Evolutionary conservation across 2,797 vertebrate genomes (phyloP).

Genomic region (Petrocephalus schoutedeni): DNA sequence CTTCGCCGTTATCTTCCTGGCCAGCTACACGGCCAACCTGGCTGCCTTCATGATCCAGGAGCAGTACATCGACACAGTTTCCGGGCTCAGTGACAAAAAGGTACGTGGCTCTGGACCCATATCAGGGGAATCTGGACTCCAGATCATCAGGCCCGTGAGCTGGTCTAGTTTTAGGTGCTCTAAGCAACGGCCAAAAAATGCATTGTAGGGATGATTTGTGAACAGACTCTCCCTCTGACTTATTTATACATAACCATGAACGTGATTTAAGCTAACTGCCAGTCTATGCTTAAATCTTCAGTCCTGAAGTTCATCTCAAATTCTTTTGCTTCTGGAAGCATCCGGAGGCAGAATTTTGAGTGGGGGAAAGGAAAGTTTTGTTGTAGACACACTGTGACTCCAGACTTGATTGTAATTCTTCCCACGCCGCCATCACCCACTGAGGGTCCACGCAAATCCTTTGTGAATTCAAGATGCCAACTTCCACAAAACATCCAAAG

Average conservation of each 20-base stretch:
- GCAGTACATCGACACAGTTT: conserved; percentile 95
- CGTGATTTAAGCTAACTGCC: conserved; percentile 45
- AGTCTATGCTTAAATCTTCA: conserved; percentile 44
- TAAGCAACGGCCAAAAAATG: not conserved
- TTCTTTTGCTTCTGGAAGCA: conserved; percentile 36
- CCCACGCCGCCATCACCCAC: conserved; percentile 38
- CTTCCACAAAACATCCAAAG: not conserved
- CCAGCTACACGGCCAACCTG: conserved; percentile 95
- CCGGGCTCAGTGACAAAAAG: conserved; percentile 95
- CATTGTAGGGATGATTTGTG: not conserved
- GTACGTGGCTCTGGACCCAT: conserved; percentile 50
- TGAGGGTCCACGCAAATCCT: not conserved
- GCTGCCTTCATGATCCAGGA: conserved; percentile 99
- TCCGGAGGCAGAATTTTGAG: conserved; percentile 17
- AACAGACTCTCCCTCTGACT: conserved; percentile 31
- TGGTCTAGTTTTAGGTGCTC: not conserved
- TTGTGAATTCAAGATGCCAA: not conserved
- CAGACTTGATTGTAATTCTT: conserved; percentile 38
- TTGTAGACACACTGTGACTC: not conserved
- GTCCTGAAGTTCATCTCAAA: conserved; percentile 39
- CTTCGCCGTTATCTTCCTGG: conserved; percentile 95
- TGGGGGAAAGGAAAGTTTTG: not conserved
- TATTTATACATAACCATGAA: conserved; percentile 31
- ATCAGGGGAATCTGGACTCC: not conserved
- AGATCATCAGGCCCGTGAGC: not conserved